A percentile compares a stretch with the other conserved stretches of the same genome.
These are phyloP conservation scores for Griposia aprilina DNA, from an alignment of 2,888 invertebrate genomes.

Conservation along the genomic window DNA sequence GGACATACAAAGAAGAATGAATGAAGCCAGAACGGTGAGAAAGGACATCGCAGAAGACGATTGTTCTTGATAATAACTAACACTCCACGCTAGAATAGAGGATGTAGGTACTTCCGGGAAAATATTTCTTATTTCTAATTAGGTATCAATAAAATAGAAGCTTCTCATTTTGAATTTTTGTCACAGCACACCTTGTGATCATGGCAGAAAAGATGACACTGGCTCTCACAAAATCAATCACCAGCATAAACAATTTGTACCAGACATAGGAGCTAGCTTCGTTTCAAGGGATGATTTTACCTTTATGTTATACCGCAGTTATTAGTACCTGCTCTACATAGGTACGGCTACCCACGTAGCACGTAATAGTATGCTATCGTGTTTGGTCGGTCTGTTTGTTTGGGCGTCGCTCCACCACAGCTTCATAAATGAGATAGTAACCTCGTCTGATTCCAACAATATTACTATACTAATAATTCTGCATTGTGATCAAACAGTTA, in stretches of 20 bases:
- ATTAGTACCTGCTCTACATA: neutral
- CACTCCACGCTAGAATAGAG: neutral
- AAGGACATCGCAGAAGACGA: no score
- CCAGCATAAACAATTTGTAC: neutral
- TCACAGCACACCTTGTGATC: neutral
- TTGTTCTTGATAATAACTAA: neutral
- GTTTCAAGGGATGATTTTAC: conserved; percentile 9
- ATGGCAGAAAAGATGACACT: neutral
- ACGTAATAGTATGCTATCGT: conserved; percentile 51
- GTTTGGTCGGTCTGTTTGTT: conserved; percentile 67
- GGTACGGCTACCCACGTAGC: conserved; percentile 5
- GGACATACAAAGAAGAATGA: no score
- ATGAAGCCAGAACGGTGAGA: no score
- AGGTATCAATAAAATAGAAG: neutral
- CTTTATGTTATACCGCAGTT: neutral
- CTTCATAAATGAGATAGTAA: conserved; percentile 81
- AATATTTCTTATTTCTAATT: neutral
- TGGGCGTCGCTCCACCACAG: conserved; percentile 58
- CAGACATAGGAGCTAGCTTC: neutral
- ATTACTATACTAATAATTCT: conserved; percentile 52
- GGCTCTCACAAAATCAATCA: neutral
- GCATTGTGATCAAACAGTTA: conserved; percentile 42
- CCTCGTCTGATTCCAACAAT: conserved; percentile 69
- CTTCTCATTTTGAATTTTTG: neutral
- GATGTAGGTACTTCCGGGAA: neutral